phyloP scores from a whole-genome alignment of 2,797 vertebrate species.

The Phoeniculus purpureus region DNA sequence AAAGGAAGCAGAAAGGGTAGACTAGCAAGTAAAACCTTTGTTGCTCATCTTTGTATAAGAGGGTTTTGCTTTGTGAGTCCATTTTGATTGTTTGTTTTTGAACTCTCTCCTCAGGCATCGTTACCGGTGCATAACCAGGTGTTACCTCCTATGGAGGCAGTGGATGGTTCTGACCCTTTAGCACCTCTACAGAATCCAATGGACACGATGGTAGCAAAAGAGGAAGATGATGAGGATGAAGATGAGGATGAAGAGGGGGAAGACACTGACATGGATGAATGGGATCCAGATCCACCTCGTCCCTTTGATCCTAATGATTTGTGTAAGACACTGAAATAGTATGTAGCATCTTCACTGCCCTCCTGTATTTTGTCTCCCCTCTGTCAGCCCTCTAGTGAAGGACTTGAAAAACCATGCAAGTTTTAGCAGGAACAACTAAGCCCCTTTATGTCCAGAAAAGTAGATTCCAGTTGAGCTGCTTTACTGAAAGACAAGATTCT shows the following conservation, averaged over 20 bases:
- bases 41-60: neutral
- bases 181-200: constrained; percentile 84
- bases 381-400: neutral
- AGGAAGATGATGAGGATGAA: constrained; percentile 89
- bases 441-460: neutral
- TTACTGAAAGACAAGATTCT: neutral
- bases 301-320: constrained; percentile 93
- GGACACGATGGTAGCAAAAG: constrained; percentile 86
- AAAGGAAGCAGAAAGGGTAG: neutral
- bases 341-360: neutral
- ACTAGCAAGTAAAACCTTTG: neutral
- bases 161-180: constrained; percentile 79
- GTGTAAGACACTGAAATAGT: constrained; percentile 81
- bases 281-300: constrained; percentile 88
- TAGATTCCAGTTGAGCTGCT: neutral
- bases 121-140: constrained; percentile 85
- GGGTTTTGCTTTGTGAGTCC: neutral
- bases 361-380: neutral
- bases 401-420: neutral
- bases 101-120: constrained; percentile 79
- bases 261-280: constrained; percentile 93
- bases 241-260: constrained; percentile 89
- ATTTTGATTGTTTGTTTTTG: neutral
- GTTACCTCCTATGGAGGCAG: constrained; percentile 85
- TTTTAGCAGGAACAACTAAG: neutral